These are phyloP conservation scores for Columbina picui DNA, from an alignment of 2,113 vertebrate species.

Conservation along the genomic window DNA sequence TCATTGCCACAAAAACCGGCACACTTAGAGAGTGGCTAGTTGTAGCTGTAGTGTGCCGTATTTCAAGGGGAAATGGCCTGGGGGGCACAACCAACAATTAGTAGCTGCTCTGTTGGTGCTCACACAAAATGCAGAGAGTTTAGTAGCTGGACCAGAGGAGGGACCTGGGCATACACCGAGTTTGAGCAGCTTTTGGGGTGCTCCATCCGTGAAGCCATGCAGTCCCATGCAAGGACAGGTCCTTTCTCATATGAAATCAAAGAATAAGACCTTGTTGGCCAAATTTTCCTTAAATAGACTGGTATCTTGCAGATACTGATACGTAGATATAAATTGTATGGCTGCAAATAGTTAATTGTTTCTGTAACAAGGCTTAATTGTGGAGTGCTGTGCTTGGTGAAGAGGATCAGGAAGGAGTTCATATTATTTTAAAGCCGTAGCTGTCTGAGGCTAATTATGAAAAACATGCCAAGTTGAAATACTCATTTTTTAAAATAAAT, in stretches of 20 bases:
- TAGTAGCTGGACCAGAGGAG: background rate
- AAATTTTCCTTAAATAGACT: background rate
- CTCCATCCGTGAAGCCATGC: background rate
- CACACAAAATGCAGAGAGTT: background rate
- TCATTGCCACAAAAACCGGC: background rate
- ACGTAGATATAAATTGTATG: background rate
- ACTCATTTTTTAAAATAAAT: background rate
- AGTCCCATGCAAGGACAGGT: background rate
- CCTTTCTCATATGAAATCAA: background rate
- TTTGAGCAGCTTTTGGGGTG: background rate
- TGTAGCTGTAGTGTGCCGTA: background rate
- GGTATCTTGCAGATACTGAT: background rate
- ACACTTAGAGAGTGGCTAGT: background rate
- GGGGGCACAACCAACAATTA: background rate
- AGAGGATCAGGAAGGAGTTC: background rate
- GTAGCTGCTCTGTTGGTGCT: background rate
- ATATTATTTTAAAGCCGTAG: slow-evolving; percentile 44
- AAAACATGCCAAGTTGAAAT: slow-evolving; percentile 13
- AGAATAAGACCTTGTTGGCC: background rate
- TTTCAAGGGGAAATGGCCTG: background rate
- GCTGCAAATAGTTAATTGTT: slow-evolving; percentile 32
- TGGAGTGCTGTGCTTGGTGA: slow-evolving; percentile 2
- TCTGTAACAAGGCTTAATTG: background rate
- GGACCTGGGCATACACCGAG: background rate
- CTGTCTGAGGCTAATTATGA: background rate